phyloP scores from a whole-genome alignment of 2,888 invertebrate species.

The Galerucella nymphaeae region DNA sequence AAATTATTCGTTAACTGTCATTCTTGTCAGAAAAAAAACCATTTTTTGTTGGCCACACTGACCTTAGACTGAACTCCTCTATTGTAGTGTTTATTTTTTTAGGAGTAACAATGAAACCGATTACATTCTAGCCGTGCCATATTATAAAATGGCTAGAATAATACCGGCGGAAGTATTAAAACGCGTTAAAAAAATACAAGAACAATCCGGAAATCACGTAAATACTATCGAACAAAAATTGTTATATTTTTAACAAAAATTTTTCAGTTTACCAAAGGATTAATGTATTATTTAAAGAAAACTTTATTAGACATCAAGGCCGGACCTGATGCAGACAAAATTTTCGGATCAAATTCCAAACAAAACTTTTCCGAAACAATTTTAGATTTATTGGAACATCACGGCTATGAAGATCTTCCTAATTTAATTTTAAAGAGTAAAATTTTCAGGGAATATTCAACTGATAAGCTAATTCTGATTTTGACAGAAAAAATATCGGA shows the following conservation, averaged over 20 bases:
- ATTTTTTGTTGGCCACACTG: too few relatives aligned
- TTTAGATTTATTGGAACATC: conserved; percentile 62
- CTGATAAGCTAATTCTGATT: conserved; percentile 68
- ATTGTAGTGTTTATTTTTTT: conserved; percentile 38
- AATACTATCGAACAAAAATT: conserved; percentile 15
- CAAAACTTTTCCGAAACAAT: conserved; percentile 63
- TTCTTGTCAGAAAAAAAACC: too few relatives aligned
- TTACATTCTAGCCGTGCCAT: conserved; percentile 65
- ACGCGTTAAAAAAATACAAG: conserved; percentile 61
- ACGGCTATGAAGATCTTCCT: conserved; percentile 65
- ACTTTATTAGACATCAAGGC: conserved; percentile 63
- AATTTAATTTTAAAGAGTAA: conserved; percentile 67
- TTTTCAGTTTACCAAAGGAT: conserved; percentile 59
- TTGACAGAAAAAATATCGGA: conserved; percentile 57
- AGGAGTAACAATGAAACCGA: conserved; percentile 59
- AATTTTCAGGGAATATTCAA: conserved; percentile 68
- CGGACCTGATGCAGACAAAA: conserved; percentile 65
- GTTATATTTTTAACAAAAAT: too few relatives aligned
- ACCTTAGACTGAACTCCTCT: too few relatives aligned
- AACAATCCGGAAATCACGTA: conserved; percentile 60
- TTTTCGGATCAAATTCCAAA: conserved; percentile 61
- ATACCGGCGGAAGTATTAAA: conserved; percentile 66
- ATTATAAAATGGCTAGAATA: conserved; percentile 69
- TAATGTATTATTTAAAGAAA: conserved; percentile 61
- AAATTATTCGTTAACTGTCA: too few relatives aligned